Percentiles rank a stretch among this genome's conserved stretches.
Conservation (phyloP, 2,888 invertebrate species). For the Carabus problematicus region DNA sequence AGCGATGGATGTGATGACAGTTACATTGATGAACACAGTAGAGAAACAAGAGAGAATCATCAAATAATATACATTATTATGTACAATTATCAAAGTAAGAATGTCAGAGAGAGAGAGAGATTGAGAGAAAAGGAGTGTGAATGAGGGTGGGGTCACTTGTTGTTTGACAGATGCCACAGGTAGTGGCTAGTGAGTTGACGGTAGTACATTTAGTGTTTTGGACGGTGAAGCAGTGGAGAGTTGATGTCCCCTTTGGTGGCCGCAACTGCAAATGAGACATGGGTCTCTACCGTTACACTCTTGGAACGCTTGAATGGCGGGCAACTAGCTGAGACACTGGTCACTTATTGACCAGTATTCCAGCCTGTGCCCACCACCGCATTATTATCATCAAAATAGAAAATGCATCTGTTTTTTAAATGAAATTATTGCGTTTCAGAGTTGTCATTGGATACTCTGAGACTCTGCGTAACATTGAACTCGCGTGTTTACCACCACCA, state of each 20-base stretch:
- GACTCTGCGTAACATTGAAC: slow-evolving; percentile 43
- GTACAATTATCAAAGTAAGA: slow-evolving; percentile 1
- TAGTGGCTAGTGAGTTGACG: not conserved
- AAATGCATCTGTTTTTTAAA: slow-evolving; percentile 13
- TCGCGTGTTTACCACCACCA: slow-evolving; percentile 74
- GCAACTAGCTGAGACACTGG: not conserved
- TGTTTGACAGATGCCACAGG: too few species aligned
- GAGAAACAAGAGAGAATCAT: slow-evolving; percentile 12
- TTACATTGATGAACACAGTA: slow-evolving; percentile 12
- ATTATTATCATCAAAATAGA: not conserved
- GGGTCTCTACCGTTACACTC: slow-evolving; percentile 16
- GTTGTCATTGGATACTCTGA: not conserved
- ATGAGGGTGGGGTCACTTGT: not conserved
- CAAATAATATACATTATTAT: not conserved
- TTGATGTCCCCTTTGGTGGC: slow-evolving; percentile 25
- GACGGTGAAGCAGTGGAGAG: slow-evolving; percentile 18
- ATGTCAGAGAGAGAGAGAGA: slow-evolving; percentile 18
- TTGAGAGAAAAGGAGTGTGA: slow-evolving; percentile 24
- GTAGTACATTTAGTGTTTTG: slow-evolving; percentile 17
- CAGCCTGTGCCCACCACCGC: not conserved
- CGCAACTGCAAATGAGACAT: slow-evolving; percentile 38
- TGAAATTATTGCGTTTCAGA: not conserved
- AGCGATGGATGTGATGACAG: slow-evolving; percentile 14
- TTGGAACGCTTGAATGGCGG: not conserved
- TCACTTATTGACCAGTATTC: slow-evolving; percentile 5